Evolutionary conservation across 2,888 invertebrate species (phyloP), one percentile per base, ranked within the genome.

Genomic region (Tupiocoris notatus): DNA sequence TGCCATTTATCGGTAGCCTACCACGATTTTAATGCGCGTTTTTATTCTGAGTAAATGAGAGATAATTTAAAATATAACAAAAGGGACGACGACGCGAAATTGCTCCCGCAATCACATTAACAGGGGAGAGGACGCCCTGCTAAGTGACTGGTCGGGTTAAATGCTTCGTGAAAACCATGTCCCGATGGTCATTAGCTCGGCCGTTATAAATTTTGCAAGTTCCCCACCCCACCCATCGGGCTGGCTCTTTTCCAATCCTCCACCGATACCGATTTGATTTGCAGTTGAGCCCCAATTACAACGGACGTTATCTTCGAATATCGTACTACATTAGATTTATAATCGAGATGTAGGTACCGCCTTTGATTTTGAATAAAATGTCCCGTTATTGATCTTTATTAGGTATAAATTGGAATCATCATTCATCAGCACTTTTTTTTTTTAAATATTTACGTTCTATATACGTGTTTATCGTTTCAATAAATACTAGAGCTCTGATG

Each of bases 241-340:
- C 73, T 73, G 73, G 71, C 25, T 20, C 39, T 22, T 62, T 73
- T 73, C 62, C 73, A 62, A 73, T 62, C 39, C 62, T 18, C 70
- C 39, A 24, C 61, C 39, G 39, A 73, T 62, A 62, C 61, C 62
- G 21, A 73, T 62, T 73, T 73, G 62, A 73, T 73, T 73, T 62
- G 73, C 73, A 62, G 62, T 57, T 56, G 21, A 56, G 54, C 21
- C 21, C 22, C 57, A 17, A 67, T 54, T 67, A 54, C 20, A 17
- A 67, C 57, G 56, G 22, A 57, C 16, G 56, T 39, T 25, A 23
- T 57, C 39, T 12, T 39, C 12, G 39, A 12, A 39, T 39, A 39
- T 39, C 39, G 6, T 39, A 39, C 3, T 39, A 39, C 12, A n/a
- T n/a, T n/a, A n/a, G n/a, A n/a, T n/a, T n/a, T n/a, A n/a, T n/a